Evolutionary conservation across 1,140 invertebrate species (phyloP), one percentile per base, ranked within the genome.

Genomic region (Zophobas morio): DNA sequence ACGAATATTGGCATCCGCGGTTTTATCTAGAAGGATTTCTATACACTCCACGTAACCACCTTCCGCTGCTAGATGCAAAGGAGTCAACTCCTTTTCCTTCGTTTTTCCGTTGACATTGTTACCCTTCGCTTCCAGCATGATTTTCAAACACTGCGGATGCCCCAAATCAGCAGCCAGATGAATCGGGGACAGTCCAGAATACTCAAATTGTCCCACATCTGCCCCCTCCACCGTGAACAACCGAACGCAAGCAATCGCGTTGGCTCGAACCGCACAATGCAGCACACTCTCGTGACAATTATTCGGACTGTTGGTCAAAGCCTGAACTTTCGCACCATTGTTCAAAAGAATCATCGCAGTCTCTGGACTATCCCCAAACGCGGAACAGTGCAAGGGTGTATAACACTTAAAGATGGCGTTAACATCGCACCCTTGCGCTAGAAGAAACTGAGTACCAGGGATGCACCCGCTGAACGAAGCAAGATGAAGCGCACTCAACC

Each of bases 31-130:
- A 20, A 97, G 84, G 49, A 94, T 85, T 78, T 92, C 89, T 0
- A 94, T 89, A 79, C 94, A 94, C 37, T 94, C 92, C 4, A 88
- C 88, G 80, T 93, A 93, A 39, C 94, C 94, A 60, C 93, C 93
- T 78, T 94, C 93, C 1, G 94, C 94, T 0, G 94, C 94, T 77
- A 96, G 87, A 86, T 96, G 95, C 20, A 96, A 83, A 0, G 94
- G 91, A 0, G 94, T 95, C 49, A 93, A 93, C 81, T 92, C 91
- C 81, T 91, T 90, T 74, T 92, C 91, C 2, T 91, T 85, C 1
- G 92, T 91, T 76, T 88, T 90, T 78, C 46, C 89, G 87, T 90
- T 96, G 87, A 84, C 89, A 84, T 39, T 91, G 89, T 78, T 89
- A 87, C 37, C 90, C 34, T 91, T 90, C 1, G 91, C 91, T 75